Evolutionary conservation across 2,113 vertebrate species (phyloP).

Genomic region (Muntiacus muntjak): DNA sequence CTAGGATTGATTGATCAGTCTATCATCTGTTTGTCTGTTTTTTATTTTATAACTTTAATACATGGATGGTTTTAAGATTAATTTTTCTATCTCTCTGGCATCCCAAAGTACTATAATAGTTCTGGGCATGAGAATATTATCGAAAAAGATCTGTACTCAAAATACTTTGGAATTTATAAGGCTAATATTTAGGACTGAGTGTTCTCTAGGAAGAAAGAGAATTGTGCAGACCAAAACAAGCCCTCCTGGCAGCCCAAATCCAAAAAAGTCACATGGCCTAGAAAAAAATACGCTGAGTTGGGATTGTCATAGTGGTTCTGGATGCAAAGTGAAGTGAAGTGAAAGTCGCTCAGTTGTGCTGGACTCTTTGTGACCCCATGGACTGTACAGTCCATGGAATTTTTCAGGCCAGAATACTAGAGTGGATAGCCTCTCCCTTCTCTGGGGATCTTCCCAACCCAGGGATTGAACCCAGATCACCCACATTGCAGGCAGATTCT

Average conservation of each 20-base stretch:
- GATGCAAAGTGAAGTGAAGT: neutral
- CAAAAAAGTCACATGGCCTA: neutral
- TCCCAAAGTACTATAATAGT: neutral
- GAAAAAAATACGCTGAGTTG: neutral
- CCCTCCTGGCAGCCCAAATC: neutral
- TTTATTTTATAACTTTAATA: neutral
- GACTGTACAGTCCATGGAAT: neutral
- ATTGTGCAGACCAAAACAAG: neutral
- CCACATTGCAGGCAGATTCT: neutral
- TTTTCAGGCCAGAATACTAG: neutral
- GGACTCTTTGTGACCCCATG: neutral
- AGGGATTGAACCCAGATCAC: neutral
- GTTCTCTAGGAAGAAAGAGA: neutral
- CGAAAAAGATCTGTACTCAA: neutral
- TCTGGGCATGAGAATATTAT: neutral
- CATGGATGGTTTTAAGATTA: slow-evolving; percentile 1
- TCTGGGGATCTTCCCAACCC: neutral
- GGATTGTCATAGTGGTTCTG: neutral
- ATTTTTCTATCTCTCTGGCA: neutral
- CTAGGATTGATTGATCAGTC: neutral
- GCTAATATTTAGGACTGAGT: neutral
- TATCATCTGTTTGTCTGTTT: neutral
- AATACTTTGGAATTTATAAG: neutral
- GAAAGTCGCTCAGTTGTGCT: neutral
- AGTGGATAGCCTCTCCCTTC: neutral